Percentiles rank a stretch among this genome's conserved stretches.
Evolutionary conservation across 1,140 invertebrate species (phyloP).

Genomic region (Penaeus japonicus): DNA sequence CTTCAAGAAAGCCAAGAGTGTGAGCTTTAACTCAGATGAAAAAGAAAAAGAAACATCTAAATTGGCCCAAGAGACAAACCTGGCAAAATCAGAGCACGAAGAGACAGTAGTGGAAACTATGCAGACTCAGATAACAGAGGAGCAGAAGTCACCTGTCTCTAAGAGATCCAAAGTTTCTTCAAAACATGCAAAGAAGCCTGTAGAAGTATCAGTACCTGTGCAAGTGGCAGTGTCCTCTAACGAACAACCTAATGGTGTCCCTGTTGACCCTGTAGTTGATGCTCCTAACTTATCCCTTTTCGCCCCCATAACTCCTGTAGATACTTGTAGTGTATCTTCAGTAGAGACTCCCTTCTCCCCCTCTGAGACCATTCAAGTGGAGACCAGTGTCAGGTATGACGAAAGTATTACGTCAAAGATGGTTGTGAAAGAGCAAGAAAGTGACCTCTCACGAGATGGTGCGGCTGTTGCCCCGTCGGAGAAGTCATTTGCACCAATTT

Average conservation of each 20-base stretch:
- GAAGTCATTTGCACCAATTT: not conserved
- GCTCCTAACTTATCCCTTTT: constrained; percentile 1
- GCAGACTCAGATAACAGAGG: not conserved
- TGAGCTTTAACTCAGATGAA: not conserved
- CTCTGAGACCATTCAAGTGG: not conserved
- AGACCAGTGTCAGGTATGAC: not conserved
- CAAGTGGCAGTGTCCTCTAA: constrained; percentile 45
- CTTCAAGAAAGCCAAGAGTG: not conserved
- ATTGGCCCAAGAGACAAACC: not conserved
- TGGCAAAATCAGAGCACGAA: not conserved
- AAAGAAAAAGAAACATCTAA: not conserved
- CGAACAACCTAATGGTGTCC: constrained; percentile 1
- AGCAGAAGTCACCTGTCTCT: not conserved
- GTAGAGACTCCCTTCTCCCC: not conserved
- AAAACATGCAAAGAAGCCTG: constrained; percentile 27
- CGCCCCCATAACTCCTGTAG: constrained; percentile 24
- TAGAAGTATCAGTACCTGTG: constrained; percentile 53
- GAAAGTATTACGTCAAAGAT: not conserved
- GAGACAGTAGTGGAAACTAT: not conserved
- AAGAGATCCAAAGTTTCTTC: not conserved
- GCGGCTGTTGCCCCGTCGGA: too few relatives aligned
- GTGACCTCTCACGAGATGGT: not conserved
- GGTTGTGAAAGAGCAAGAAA: not conserved
- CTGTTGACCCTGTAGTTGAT: not conserved
- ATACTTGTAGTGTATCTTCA: constrained; percentile 27